These are phyloP conservation scores for Heliocidaris erythrogramma DNA, from an alignment of 35 echinoderm and acorn worm species.

Conservation along the genomic window DNA sequence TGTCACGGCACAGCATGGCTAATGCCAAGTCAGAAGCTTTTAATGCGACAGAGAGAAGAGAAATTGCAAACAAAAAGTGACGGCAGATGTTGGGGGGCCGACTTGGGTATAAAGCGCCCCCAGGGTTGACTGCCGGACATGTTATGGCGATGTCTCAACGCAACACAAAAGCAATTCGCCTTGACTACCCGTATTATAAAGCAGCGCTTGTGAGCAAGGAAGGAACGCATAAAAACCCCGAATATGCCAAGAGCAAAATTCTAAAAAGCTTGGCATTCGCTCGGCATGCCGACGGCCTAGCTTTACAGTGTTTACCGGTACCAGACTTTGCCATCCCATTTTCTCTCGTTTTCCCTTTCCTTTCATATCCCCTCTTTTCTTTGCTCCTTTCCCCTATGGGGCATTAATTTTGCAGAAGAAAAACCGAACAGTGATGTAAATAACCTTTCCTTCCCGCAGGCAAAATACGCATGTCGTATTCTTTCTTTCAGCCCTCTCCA, in stretches of 20 bases:
- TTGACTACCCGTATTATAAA: constrained; percentile 3
- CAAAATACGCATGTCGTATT: neutral
- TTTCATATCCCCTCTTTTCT: constrained; percentile 14
- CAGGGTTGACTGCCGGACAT: constrained; percentile 26
- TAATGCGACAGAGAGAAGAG: constrained; percentile 29
- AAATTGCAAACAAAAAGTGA: constrained; percentile 53
- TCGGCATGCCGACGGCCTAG: constrained; percentile 37
- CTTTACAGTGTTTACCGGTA: constrained; percentile 48
- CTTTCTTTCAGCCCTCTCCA: constrained; percentile 18
- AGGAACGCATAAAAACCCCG: neutral
- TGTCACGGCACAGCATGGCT: neutral
- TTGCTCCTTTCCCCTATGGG: constrained; percentile 23
- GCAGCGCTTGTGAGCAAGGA: neutral
- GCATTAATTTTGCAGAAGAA: constrained; percentile 54
- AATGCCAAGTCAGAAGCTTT: constrained; percentile 33
- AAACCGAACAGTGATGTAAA: constrained; percentile 50
- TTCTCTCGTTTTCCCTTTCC: constrained; percentile 8
- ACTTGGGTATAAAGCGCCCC: constrained; percentile 44
- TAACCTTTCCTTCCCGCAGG: constrained; percentile 38
- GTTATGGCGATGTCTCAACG: neutral
- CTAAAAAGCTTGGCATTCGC: constrained; percentile 47
- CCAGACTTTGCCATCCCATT: constrained; percentile 8
- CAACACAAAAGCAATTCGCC: constrained; percentile 46
- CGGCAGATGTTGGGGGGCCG: constrained; percentile 51
- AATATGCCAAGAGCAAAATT: constrained; percentile 35